Evolutionary conservation across 2,797 vertebrate genomes (phyloP).

Genomic region (Ispidina lecontei): DNA sequence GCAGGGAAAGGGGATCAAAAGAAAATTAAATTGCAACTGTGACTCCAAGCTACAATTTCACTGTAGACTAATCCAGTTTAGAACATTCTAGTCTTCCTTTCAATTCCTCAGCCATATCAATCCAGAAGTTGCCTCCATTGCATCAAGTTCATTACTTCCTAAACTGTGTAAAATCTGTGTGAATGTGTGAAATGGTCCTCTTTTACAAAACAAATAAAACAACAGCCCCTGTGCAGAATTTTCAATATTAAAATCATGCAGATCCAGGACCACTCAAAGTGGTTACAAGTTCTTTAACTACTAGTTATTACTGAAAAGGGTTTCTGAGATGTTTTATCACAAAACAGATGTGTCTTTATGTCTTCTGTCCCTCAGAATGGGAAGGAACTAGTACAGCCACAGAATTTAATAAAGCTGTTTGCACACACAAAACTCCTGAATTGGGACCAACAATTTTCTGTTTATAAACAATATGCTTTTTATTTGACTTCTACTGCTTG

Average conservation of each 20-base stretch:
- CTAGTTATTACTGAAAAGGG: neutral
- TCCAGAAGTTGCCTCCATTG: neutral
- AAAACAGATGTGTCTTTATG: neutral
- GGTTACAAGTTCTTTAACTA: neutral
- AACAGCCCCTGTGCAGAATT: neutral
- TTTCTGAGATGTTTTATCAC: neutral
- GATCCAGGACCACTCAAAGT: neutral
- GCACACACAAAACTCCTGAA: neutral
- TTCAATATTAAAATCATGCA: neutral
- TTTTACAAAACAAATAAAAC: neutral
- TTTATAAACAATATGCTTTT: neutral
- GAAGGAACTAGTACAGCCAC: neutral
- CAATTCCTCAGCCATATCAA: neutral
- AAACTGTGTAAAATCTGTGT: no score
- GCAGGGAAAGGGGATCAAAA: neutral
- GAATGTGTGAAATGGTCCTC: neutral
- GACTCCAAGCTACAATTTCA: neutral
- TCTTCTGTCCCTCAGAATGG: neutral
- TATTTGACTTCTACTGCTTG: neutral
- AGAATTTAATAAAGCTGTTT: neutral
- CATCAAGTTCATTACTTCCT: neutral
- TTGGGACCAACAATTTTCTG: neutral
- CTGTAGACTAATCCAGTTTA: neutral
- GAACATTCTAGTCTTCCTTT: neutral
- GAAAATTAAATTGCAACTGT: neutral